A percentile compares a stretch with the other conserved stretches of the same genome.
Evolutionary conservation across 2,113 vertebrate genomes (phyloP).

Genomic region (Cyanoramphus novaezelandiae): DNA sequence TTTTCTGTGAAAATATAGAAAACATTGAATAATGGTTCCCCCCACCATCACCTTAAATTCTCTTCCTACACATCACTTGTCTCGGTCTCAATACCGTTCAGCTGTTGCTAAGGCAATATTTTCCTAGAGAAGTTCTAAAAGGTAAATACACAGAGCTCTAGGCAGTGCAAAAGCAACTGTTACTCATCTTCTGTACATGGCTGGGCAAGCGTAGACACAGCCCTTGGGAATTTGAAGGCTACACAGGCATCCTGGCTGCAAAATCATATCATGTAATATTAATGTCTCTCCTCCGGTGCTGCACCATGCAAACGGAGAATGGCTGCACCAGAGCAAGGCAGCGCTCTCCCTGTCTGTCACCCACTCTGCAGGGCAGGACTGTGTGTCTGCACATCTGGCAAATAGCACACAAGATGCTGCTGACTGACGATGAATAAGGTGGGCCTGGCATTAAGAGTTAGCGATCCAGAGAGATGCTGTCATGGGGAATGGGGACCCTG

Average conservation of each 20-base stretch:
- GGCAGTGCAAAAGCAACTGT: background rate
- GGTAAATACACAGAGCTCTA: background rate
- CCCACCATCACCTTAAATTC: background rate
- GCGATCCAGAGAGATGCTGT: rapidly evolving
- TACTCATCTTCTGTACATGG: rapidly evolving
- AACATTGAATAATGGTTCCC: background rate
- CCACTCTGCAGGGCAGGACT: rapidly evolving
- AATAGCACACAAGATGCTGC: rapidly evolving
- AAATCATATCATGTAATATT: rapidly evolving
- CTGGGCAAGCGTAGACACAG: background rate
- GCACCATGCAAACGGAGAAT: rapidly evolving
- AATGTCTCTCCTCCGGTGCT: rapidly evolving
- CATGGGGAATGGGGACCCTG: background rate
- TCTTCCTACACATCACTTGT: background rate
- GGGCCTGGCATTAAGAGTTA: background rate
- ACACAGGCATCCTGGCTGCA: background rate
- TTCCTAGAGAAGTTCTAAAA: background rate
- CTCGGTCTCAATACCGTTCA: background rate
- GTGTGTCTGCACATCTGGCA: background rate
- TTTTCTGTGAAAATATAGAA: background rate
- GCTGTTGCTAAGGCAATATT: background rate
- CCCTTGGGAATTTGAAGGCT: background rate
- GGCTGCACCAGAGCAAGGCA: background rate
- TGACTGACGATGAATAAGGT: rapidly evolving
- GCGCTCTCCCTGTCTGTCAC: background rate